Conservation (phyloP, 2,113 vertebrate genomes). For the Barnardius zonarius region DNA sequence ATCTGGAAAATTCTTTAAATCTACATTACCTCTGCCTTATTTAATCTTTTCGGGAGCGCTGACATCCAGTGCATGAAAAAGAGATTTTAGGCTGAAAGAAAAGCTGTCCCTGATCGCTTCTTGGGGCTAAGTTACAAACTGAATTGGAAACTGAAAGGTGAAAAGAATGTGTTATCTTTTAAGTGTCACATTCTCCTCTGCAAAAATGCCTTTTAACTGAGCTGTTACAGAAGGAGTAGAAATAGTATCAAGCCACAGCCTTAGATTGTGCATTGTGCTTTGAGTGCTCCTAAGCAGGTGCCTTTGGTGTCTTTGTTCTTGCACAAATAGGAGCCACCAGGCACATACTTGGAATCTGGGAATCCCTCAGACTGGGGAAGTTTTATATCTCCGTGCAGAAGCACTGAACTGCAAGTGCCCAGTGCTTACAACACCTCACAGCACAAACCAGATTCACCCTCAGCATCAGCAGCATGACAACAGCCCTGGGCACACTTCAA, state of each 20-base stretch:
- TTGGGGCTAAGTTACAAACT: slow-evolving; percentile 44
- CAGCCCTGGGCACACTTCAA: not conserved
- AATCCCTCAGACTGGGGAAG: not conserved
- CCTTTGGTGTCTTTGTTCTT: not conserved
- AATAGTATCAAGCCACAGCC: not conserved
- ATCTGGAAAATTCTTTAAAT: slow-evolving; percentile 74
- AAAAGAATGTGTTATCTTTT: slow-evolving; percentile 62
- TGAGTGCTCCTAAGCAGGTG: not conserved
- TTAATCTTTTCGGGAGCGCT: slow-evolving; percentile 69
- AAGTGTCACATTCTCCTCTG: slow-evolving; percentile 33
- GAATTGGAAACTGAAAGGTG: slow-evolving; percentile 52
- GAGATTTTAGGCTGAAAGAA: slow-evolving; percentile 64
- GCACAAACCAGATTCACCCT: not conserved
- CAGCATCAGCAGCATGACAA: not conserved
- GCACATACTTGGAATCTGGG: not conserved
- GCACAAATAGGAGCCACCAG: not conserved
- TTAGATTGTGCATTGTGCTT: not conserved
- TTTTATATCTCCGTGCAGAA: not conserved
- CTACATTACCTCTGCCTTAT: slow-evolving; percentile 75
- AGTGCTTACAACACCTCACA: not conserved
- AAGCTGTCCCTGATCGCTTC: slow-evolving; percentile 34
- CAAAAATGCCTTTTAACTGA: slow-evolving; percentile 40
- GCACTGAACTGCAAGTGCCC: not conserved
- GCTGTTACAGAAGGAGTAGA: not conserved
- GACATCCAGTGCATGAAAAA: slow-evolving; percentile 70